These are phyloP conservation scores for Cistogaster globosa DNA, from an alignment of 2,888 invertebrate genomes.

Conservation along the genomic window DNA sequence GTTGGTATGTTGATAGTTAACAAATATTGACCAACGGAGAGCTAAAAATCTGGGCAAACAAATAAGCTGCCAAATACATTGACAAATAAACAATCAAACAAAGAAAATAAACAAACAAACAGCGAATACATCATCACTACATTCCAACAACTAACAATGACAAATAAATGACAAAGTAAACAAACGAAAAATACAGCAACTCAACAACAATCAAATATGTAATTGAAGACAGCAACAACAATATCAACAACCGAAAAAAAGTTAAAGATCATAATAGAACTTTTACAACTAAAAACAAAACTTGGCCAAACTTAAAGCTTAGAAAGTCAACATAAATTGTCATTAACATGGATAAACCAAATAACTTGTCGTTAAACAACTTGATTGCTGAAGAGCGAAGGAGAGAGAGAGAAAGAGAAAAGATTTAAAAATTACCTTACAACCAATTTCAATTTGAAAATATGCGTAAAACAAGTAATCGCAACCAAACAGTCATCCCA, in stretches of 20 bases:
- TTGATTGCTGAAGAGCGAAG: not conserved
- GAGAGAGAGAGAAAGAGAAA: too few relatives aligned
- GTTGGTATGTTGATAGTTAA: slow-evolving; percentile 66
- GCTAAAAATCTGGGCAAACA: slow-evolving; percentile 68
- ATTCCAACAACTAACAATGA: slow-evolving; percentile 48
- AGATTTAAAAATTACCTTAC: not conserved
- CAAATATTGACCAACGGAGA: slow-evolving; percentile 68
- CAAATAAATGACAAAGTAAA: slow-evolving; percentile 66
- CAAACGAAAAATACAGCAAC: slow-evolving; percentile 30
- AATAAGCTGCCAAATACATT: slow-evolving; percentile 47
- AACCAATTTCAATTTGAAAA: slow-evolving; percentile 3
- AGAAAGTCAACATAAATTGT: not conserved
- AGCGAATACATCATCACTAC: slow-evolving; percentile 34
- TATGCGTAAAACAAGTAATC: slow-evolving; percentile 58
- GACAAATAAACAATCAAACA: slow-evolving; percentile 23
- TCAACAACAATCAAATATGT: slow-evolving; percentile 16
- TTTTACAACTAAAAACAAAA: slow-evolving; percentile 4
- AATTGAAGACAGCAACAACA: slow-evolving; percentile 11
- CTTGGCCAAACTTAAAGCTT: not conserved
- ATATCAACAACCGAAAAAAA: not conserved
- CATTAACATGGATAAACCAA: not conserved
- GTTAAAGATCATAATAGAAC: slow-evolving; percentile 58
- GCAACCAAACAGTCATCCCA: slow-evolving; percentile 40
- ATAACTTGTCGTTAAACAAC: not conserved
- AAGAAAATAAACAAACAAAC: slow-evolving; percentile 27